phyloP scores from a whole-genome alignment of 2,113 vertebrate species.

The Echinops telfairi region DNA sequence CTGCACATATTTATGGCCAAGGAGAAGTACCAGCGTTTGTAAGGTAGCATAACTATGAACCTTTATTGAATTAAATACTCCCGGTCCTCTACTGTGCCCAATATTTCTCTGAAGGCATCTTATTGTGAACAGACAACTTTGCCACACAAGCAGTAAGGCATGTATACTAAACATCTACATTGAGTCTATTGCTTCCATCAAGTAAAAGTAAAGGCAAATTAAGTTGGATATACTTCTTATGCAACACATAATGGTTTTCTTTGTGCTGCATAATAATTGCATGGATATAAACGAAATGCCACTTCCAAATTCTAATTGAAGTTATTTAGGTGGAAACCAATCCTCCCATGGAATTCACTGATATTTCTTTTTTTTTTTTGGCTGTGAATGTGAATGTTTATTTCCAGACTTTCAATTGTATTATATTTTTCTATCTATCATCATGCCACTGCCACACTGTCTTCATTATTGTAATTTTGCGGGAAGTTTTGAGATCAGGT shows the following conservation, averaged over 20 bases:
- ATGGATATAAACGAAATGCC: conserved; percentile 43
- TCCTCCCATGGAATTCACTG: conserved; percentile 37
- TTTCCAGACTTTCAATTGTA: too few relatives aligned
- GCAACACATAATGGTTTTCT: conserved; percentile 57
- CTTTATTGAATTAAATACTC: background rate
- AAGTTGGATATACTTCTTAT: conserved; percentile 67
- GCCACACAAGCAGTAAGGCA: background rate
- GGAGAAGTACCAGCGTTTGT: background rate
- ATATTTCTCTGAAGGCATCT: background rate
- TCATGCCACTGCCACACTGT: too few relatives aligned
- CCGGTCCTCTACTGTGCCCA: background rate
- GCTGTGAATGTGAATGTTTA: too few relatives aligned
- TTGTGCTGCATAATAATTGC: conserved; percentile 52
- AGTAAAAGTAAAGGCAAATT: conserved; percentile 49
- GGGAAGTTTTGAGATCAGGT: too few relatives aligned
- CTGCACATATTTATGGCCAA: background rate
- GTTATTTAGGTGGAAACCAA: conserved; percentile 56
- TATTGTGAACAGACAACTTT: background rate
- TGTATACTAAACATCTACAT: conserved; percentile 4
- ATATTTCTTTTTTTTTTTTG: too few relatives aligned
- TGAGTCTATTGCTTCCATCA: conserved; percentile 52
- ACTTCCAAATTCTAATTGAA: conserved; percentile 63
- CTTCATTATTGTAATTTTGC: too few relatives aligned
- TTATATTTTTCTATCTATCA: too few relatives aligned
- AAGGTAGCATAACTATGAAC: background rate